These are phyloP conservation scores for Polyploca ridens DNA, from an alignment of 2,888 invertebrate genomes.

Conservation along the genomic window DNA sequence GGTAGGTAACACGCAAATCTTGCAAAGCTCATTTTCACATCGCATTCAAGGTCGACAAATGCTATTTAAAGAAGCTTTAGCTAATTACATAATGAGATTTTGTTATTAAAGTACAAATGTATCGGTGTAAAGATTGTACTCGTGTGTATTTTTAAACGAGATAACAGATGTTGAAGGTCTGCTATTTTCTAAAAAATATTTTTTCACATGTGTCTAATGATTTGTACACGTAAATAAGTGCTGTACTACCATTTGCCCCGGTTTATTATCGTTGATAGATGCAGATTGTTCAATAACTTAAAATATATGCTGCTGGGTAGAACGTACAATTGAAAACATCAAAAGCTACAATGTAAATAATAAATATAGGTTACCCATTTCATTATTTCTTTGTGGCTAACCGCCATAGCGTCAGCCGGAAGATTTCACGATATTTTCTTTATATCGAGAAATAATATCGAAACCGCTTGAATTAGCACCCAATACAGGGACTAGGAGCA, in stretches of 20 bases:
- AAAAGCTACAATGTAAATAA: neutral
- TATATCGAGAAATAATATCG: conserved; percentile 38
- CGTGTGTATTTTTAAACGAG: too few species aligned
- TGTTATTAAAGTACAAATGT: conserved; percentile 22
- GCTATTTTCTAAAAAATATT: too few species aligned
- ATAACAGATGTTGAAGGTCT: neutral
- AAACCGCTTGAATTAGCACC: conserved; percentile 33
- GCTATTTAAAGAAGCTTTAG: conserved; percentile 45
- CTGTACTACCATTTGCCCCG: neutral
- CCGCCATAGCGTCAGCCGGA: conserved; percentile 28
- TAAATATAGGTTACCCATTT: neutral
- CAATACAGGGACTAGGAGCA: conserved; percentile 23
- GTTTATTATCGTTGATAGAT: neutral
- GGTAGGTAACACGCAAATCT: conserved; percentile 68
- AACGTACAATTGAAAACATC: neutral
- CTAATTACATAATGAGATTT: conserved; percentile 55
- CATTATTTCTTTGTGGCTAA: conserved; percentile 28
- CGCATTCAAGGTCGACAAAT: conserved; percentile 46
- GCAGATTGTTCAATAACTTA: too few species aligned
- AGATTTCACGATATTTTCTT: conserved; percentile 37
- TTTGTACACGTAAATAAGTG: too few species aligned
- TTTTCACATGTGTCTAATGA: too few species aligned
- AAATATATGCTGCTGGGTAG: too few species aligned
- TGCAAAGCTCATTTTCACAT: conserved; percentile 52
- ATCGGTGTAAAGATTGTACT: conserved; percentile 8